Conservation (phyloP, 2,888 invertebrate species). For the Masnerella sp. region DNA sequence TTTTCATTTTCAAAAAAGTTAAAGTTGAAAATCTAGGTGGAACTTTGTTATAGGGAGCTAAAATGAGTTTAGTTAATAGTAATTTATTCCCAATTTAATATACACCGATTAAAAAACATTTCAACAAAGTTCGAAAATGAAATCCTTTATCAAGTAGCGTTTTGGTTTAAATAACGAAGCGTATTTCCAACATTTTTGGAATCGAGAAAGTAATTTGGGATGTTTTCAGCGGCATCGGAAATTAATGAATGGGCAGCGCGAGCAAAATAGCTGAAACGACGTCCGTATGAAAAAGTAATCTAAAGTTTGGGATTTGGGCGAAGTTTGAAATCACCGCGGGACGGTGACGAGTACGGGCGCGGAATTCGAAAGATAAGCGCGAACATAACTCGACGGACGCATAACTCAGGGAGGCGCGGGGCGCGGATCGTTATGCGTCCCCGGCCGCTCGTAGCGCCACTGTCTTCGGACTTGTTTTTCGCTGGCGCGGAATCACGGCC, state of each 20-base stretch:
- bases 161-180: too few relatives aligned
- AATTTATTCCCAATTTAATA: too few relatives aligned
- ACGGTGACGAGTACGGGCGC: slow-evolving; percentile 65
- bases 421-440: slow-evolving; percentile 74
- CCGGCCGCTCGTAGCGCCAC: slow-evolving; percentile 75
- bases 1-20: too few relatives aligned
- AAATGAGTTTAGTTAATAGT: too few relatives aligned
- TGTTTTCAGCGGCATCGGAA: slow-evolving; percentile 34
- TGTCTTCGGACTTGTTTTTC: slow-evolving; percentile 76
- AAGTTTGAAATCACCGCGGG: slow-evolving; percentile 60
- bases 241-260: slow-evolving; percentile 39
- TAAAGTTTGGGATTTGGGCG: slow-evolving; percentile 49
- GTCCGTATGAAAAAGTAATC: slow-evolving; percentile 53
- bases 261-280: slow-evolving; percentile 42
- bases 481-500: slow-evolving; percentile 68
- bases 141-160: too few relatives aligned
- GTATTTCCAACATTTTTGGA: slow-evolving; percentile 4
- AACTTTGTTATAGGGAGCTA: too few relatives aligned
- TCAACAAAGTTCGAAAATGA: too few relatives aligned
- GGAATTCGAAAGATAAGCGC: slow-evolving; percentile 74
- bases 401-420: slow-evolving; percentile 70
- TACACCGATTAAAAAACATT: too few relatives aligned
- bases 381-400: slow-evolving; percentile 71
- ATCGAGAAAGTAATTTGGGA: not conserved
- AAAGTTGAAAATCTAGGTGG: too few relatives aligned